These are phyloP conservation scores for Cremastinae sp. DNA, from an alignment of 2,888 invertebrate species.

Conservation along the genomic window DNA sequence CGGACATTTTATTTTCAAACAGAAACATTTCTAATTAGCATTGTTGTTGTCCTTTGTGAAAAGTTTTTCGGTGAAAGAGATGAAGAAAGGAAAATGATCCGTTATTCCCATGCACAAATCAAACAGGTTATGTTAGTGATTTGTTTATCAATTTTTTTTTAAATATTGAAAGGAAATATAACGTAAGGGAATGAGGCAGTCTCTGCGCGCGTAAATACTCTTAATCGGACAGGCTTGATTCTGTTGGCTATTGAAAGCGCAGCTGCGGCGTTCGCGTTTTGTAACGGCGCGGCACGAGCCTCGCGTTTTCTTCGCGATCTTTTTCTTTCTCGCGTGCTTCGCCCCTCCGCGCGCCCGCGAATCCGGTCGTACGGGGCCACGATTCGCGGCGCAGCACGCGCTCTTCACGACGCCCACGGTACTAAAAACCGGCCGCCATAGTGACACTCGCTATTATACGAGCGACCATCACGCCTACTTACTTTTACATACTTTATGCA, in stretches of 20 bases:
- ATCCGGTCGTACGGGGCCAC: neutral
- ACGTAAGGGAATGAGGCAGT: neutral
- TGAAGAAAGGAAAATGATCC: constrained; percentile 5
- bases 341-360: neutral
- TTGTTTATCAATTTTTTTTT: neutral
- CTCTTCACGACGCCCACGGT: constrained; percentile 43
- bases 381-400: constrained; percentile 31
- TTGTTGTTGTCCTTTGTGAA: too few relatives aligned
- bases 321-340: constrained; percentile 19
- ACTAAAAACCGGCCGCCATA: constrained; percentile 42
- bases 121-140: neutral
- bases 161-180: neutral
- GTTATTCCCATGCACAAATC: neutral
- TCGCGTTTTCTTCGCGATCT: constrained; percentile 46
- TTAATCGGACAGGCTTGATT: constrained; percentile 60
- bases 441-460: constrained; percentile 38
- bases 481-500: constrained; percentile 18
- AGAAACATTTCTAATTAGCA: too few relatives aligned
- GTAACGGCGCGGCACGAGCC: constrained; percentile 54
- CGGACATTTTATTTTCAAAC: constrained; percentile 8
- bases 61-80: neutral
- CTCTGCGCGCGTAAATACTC: constrained; percentile 39
- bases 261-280: constrained; percentile 53
- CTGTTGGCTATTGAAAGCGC: constrained; percentile 52
- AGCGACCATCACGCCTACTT: constrained; percentile 42